These are phyloP conservation scores for Hoplostethus mediterraneus DNA, from an alignment of 2,797 vertebrate species.

Conservation along the genomic window DNA sequence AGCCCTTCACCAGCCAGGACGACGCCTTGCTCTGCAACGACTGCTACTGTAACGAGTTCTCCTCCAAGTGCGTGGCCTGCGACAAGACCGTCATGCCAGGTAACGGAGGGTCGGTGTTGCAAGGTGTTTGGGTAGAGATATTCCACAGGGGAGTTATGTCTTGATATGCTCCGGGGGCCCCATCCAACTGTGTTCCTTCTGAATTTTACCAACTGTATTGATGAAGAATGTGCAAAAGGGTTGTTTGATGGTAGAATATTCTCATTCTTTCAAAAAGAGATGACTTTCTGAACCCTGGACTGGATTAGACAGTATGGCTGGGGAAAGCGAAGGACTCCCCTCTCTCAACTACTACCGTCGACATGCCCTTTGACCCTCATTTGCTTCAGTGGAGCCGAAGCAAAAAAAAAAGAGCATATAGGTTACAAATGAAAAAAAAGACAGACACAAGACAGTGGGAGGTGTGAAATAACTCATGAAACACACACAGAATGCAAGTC, in stretches of 20 bases:
- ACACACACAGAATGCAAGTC: background rate
- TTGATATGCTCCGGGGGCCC: background rate
- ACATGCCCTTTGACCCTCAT: background rate
- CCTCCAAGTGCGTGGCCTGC: slow-evolving; percentile 95
- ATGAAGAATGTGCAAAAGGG: too few species aligned
- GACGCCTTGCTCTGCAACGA: slow-evolving; percentile 95
- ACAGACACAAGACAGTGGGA: background rate
- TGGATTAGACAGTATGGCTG: too few species aligned
- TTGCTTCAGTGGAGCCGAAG: background rate
- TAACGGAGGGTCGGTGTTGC: slow-evolving; percentile 57
- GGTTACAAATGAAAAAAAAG: too few species aligned
- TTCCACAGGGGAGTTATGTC: too few species aligned
- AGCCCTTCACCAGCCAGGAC: slow-evolving; percentile 97
- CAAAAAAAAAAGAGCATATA: too few species aligned
- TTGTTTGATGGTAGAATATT: background rate
- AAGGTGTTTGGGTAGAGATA: background rate
- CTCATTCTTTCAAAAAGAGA: too few species aligned
- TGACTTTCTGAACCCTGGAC: background rate
- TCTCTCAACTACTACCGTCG: too few species aligned
- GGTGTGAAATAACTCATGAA: slow-evolving; percentile 3
- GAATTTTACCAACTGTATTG: background rate
- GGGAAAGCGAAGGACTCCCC: too few species aligned
- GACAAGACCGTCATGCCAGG: slow-evolving; percentile 98
- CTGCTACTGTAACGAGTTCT: slow-evolving; percentile 98
- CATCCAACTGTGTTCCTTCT: background rate